Conservation (phyloP, 2,113 vertebrate genomes). For the Eulemur macaco region DNA sequence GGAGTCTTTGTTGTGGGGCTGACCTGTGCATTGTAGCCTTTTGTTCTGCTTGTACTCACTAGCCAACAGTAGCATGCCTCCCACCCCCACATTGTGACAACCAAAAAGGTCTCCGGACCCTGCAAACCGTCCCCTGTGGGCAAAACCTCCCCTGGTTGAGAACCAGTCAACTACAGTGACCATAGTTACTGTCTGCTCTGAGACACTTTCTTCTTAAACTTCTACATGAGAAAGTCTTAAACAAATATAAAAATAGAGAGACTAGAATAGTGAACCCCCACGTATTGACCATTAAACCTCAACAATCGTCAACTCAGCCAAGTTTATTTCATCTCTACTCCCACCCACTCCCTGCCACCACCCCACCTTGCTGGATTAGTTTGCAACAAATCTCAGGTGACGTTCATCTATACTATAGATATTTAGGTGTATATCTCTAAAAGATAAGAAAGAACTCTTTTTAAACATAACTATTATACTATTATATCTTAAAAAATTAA, state of each 20-base stretch:
- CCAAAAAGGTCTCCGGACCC: not conserved
- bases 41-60: accelerated
- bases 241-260: not conserved
- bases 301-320: not conserved
- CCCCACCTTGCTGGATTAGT: accelerated
- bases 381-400: not conserved
- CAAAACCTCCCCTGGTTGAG: not conserved
- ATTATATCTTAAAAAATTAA: not conserved
- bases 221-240: not conserved
- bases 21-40: not conserved
- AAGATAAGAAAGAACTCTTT: not conserved
- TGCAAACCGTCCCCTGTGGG: not conserved
- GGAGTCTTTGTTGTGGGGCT: not conserved
- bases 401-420: not conserved
- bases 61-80: not conserved
- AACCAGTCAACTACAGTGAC: not conserved
- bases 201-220: not conserved
- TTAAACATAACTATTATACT: not conserved
- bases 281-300: not conserved
- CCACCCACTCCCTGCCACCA: not conserved
- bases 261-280: not conserved
- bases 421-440: not conserved
- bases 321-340: not conserved
- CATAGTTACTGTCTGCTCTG: not conserved
- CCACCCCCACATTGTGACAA: not conserved